Evolutionary conservation across 2,797 vertebrate genomes (phyloP), one percentile per base, ranked within the genome.

Genomic region (Paguma larvata): DNA sequence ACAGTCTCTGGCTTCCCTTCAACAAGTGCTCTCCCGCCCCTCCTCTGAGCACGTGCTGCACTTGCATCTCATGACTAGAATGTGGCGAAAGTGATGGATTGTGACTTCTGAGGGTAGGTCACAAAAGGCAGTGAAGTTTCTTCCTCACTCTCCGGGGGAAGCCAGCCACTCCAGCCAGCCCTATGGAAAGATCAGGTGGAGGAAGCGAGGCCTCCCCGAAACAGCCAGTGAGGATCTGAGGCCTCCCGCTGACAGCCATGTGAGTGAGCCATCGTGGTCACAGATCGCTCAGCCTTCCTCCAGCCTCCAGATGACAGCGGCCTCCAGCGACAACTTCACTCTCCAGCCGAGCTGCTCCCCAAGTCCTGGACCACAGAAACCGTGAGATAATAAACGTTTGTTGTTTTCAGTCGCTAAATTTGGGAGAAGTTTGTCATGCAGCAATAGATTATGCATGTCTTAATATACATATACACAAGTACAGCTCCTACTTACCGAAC

Each of bases 61-160:
- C 75, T 80, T 94, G 53, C 62, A 34, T 62, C 63, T 89, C 63
- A 48, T 67, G 62, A 56, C 19, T 70, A 95, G 92, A 98, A 97
- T 96, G 94, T 97, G 90, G 85, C 62, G 65, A 94, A 78, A 85
- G 56, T 87, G 87, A 73, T 62, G 80, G 48, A 98, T 95, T 98
- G 88, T 98, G 97, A 98, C 92, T 94, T 92, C 82, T 75, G 59
- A 87, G 85, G 19, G 41, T 96, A 97, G 94, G 96, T 97, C 96
- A 97, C 91, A 97, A 93, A 97, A 88, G 94, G 67, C 72, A 56
- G 14, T 84, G 12, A 38, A 46, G 89, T 75, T 86, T 95, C 89
- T 65, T 85, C 32, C 44, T 84, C 88, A 70, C 15, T 11, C 90
- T 92, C 89, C 87, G 67, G 90, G 70, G 79, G 59, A 83, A 87